Base-by-base conservation (phyloP, 2,888 invertebrate genomes). In the Pristionchus entomophagus region DNA sequence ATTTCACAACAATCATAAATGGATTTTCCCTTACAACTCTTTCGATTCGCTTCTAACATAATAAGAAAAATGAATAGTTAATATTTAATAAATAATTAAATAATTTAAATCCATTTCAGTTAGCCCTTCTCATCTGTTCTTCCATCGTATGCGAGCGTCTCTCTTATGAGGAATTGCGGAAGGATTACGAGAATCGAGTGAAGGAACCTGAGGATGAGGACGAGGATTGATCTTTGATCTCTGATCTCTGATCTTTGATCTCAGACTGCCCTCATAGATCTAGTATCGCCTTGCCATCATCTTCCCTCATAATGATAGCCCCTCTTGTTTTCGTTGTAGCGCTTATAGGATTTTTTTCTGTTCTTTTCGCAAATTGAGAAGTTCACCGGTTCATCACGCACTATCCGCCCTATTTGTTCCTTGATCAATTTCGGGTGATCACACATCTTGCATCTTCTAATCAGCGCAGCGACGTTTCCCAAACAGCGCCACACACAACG, bases 191-290 rank as follows among this genome's bases (percentile, higher is more conserved):
- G 51, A 77, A 62, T 19, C 86, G 86, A 29, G 86, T 59, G 51
- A 77, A 80, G 17, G 86, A 86, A 49, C 83, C 83, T 19, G 86
- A 86, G 14, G 85, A 85, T 17, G 85, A 85, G 86, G 86, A 86
- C 51, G 78, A 80, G 32, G 78, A 80, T 80, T 51, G 51, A 80
- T 49, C 49, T 80, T 80, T 51, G 78, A 80, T 35, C 78, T 49
- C 17, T 32, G 51, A 51, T 14, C 14, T 14, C 45, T 45, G 45
- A 45, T 35, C 51, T 45, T 45, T 77, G 77, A 77, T 41, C 45
- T 77, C 73, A 41, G 14, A 14, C 45, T 14, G 14, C 6, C 45
- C n/a, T 45, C 6, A 6, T 49, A 49, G 49, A 32, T 80, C 49
- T 80, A 80, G 51, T 12, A 1, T 32, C n/a, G 0, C 51, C 78